Percentiles rank a stretch among this genome's conserved stretches.
Conservation (phyloP, 2,113 vertebrate species). For the Sciurus niger region DNA sequence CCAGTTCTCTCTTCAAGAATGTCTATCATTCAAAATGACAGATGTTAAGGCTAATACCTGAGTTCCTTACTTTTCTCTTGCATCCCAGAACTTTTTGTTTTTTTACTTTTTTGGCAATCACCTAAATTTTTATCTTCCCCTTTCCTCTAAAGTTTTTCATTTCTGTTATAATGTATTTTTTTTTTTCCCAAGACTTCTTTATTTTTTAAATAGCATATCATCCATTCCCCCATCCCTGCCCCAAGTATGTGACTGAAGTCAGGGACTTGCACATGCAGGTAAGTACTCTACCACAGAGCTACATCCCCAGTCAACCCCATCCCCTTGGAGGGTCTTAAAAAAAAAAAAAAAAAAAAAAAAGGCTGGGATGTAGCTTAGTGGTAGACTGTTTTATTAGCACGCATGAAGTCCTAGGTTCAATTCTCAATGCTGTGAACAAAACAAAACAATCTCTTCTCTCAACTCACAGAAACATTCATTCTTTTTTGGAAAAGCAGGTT, state of each 20-base stretch:
- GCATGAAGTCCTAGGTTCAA: too few relatives aligned
- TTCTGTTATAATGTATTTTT: not conserved
- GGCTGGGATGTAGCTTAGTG: too few relatives aligned
- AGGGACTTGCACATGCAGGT: too few relatives aligned
- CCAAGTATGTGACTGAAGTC: not conserved
- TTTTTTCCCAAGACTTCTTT: not conserved
- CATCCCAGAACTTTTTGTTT: not conserved
- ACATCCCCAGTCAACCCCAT: not conserved
- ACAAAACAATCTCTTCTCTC: not conserved
- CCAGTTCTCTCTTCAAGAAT: conserved; percentile 22
- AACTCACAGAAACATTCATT: not conserved
- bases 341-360: too few relatives aligned
- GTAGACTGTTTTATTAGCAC: too few relatives aligned
- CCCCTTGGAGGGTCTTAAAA: too few relatives aligned
- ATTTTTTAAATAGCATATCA: not conserved
- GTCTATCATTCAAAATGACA: not conserved
- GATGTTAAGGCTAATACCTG: not conserved
- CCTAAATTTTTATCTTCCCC: not conserved
- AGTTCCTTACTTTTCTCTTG: conserved; percentile 5
- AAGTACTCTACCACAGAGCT: not conserved
- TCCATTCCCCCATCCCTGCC: not conserved
- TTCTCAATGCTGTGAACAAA: not conserved
- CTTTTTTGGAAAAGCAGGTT: not conserved
- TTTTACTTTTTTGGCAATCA: not conserved
- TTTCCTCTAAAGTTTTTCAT: not conserved